Percentiles rank a stretch among this genome's conserved stretches.
Conservation (phyloP, 2,888 invertebrate genomes). For the Dryobotodes eremita region DNA sequence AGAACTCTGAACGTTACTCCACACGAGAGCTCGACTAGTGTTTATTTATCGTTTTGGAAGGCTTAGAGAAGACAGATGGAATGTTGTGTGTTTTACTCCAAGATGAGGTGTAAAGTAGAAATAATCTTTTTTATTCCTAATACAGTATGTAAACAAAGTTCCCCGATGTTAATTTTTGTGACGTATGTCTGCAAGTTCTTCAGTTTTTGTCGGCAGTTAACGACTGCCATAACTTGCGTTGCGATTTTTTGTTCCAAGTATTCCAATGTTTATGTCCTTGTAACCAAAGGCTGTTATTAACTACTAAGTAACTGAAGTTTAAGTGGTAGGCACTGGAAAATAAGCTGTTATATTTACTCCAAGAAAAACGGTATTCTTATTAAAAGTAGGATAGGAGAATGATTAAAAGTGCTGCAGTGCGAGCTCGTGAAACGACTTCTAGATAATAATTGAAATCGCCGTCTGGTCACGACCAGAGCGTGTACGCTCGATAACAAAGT, state of each 20-base stretch:
- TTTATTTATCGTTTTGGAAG: constrained; percentile 90
- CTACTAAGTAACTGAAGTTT: constrained; percentile 53
- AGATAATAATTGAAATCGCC: constrained; percentile 90
- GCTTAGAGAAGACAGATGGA: constrained; percentile 89
- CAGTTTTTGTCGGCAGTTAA: constrained; percentile 63
- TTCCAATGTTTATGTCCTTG: constrained; percentile 37
- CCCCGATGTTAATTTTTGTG: constrained; percentile 73
- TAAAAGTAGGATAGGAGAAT: constrained; percentile 82
- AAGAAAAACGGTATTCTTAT: constrained; percentile 77
- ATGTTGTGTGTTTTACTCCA: constrained; percentile 87
- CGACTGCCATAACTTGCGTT: constrained; percentile 56
- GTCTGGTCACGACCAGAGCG: constrained; percentile 88
- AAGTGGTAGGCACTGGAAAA: constrained; percentile 46
- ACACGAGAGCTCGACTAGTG: constrained; percentile 85
- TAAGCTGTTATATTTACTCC: constrained; percentile 66
- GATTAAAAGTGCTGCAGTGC: constrained; percentile 85
- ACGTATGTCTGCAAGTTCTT: constrained; percentile 63
- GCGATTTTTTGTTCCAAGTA: constrained; percentile 54
- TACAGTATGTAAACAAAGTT: constrained; percentile 79
- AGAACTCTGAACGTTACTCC: constrained; percentile 77
- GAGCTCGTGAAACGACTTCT: constrained; percentile 86
- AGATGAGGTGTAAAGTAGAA: constrained; percentile 86
- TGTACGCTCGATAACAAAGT: constrained; percentile 78
- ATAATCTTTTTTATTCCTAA: constrained; percentile 82
- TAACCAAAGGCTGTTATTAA: constrained; percentile 44